These are phyloP conservation scores for Hydroisotoma schaefferi DNA, from an alignment of 2,888 invertebrate species.

Conservation along the genomic window DNA sequence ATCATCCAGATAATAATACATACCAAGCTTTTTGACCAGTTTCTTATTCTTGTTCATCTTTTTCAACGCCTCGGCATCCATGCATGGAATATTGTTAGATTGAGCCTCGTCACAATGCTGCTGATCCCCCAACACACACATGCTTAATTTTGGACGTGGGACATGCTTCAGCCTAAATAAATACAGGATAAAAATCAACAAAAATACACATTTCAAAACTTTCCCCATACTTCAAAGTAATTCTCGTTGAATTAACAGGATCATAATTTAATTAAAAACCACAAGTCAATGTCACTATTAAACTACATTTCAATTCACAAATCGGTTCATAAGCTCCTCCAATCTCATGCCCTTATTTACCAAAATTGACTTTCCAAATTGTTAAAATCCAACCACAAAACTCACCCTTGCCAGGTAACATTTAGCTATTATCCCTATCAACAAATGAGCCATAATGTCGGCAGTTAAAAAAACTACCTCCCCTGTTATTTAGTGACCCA, in stretches of 20 bases:
- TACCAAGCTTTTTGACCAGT: conserved; percentile 96
- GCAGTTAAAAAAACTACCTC: conserved; percentile 60
- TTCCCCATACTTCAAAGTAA: no score
- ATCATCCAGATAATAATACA: conserved; percentile 49
- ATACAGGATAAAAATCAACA: background rate
- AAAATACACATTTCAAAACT: no score
- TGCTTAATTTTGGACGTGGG: conserved; percentile 97
- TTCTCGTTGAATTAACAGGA: no score
- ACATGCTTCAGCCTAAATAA: conserved; percentile 85
- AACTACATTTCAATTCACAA: no score
- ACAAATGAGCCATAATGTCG: conserved; percentile 31
- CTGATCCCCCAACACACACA: conserved; percentile 97
- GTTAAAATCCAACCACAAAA: no score
- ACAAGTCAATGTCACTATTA: no score
- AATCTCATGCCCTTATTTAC: no score
- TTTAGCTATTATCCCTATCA: no score
- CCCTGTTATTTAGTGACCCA: conserved; percentile 96
- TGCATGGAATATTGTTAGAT: conserved; percentile 81
- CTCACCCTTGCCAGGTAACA: no score
- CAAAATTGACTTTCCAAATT: no score
- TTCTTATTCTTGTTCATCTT: conserved; percentile 99
- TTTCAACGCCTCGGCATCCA: conserved; percentile 98
- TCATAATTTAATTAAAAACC: no score
- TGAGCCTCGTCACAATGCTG: conserved; percentile 99
- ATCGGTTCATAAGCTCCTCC: no score